Conservation (phyloP, 1,140 invertebrate species). For the Paraescarpia echinospica region DNA sequence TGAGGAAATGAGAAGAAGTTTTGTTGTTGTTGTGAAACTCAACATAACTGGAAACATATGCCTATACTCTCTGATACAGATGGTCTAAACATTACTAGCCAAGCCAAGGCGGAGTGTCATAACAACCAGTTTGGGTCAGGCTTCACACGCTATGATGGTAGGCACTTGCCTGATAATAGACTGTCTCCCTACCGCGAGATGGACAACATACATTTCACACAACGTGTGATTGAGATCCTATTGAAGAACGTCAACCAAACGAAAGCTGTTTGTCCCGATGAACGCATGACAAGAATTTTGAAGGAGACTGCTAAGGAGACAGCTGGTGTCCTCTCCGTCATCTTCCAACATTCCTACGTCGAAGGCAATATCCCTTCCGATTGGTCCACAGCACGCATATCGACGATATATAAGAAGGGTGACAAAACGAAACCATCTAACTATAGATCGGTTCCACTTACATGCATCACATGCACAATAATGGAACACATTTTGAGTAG, state of each 20-base stretch:
- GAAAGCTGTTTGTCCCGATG: no score
- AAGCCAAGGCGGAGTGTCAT: conserved; percentile 4
- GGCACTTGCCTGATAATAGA: background rate
- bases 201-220: no score
- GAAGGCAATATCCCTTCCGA: no score
- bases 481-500: conserved; percentile 32
- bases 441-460: no score
- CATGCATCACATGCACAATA: no score
- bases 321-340: no score
- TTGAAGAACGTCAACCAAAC: conserved; percentile 11
- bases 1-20: conserved; percentile 5
- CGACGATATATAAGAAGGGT: conserved; percentile 33
- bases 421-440: no score
- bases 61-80: conserved; percentile 6
- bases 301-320: no score
- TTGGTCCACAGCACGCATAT: no score
- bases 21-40: background rate
- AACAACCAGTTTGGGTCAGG: background rate
- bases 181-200: conserved; percentile 10
- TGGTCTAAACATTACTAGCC: background rate
- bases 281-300: background rate
- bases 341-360: no score
- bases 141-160: background rate
- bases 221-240: no score
- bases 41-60: background rate